These are phyloP conservation scores for Chrysolophus pictus DNA, from an alignment of 2,797 vertebrate genomes.

Conservation along the genomic window DNA sequence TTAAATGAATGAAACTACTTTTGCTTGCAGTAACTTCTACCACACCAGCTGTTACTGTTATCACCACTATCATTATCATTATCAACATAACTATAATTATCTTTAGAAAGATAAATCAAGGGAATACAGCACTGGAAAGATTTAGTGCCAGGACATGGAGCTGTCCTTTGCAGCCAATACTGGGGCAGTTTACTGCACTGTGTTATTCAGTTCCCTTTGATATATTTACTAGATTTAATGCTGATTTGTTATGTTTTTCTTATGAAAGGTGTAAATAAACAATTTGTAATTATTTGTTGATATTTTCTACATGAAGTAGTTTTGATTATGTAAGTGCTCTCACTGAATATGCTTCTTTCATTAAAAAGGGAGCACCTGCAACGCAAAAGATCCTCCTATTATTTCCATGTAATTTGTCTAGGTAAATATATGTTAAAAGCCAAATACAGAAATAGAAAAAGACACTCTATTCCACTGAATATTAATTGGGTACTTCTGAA, in stretches of 20 bases:
- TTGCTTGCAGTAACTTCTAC: slow-evolving; percentile 45
- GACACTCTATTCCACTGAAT: background rate
- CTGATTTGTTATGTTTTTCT: background rate
- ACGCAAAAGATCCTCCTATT: background rate
- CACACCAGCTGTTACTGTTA: slow-evolving; percentile 58
- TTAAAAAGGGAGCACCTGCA: background rate
- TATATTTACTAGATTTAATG: background rate
- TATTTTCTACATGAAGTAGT: background rate
- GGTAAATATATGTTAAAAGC: background rate
- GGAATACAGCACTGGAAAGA: background rate
- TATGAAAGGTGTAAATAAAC: background rate
- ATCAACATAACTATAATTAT: slow-evolving; percentile 51
- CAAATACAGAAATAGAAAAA: background rate
- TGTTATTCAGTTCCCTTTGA: background rate
- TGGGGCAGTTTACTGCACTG: background rate
- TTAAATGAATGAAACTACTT: slow-evolving; percentile 54
- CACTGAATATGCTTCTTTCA: background rate
- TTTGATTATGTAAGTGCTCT: background rate
- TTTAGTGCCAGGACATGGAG: background rate
- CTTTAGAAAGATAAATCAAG: slow-evolving; percentile 49
- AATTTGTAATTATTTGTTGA: background rate
- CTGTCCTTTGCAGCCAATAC: background rate
- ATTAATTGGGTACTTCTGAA: background rate
- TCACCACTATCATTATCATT: background rate
- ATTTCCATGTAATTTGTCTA: background rate